phyloP scores from a whole-genome alignment of 2,797 vertebrate genomes.

The Macropodus opercularis region DNA sequence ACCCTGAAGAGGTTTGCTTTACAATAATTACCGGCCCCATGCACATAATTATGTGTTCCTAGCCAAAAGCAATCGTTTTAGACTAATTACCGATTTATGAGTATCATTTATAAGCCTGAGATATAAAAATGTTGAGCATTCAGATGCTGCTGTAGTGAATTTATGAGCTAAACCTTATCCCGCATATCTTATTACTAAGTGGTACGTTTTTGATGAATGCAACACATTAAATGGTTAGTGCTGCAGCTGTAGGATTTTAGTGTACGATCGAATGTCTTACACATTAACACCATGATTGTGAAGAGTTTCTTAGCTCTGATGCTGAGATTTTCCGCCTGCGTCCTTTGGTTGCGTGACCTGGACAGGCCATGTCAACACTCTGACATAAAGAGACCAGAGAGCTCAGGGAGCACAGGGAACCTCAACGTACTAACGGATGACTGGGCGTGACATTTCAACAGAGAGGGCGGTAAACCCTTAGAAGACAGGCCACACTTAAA shows the following conservation, averaged over 20 bases:
- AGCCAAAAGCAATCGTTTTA: constrained; percentile 17
- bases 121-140: constrained; percentile 15
- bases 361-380: constrained; percentile 69
- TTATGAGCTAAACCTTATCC: neutral
- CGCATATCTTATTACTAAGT: neutral
- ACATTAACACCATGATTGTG: constrained; percentile 15
- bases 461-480: constrained; percentile 52
- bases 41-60: constrained; percentile 9
- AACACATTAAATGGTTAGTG: no score
- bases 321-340: constrained; percentile 54
- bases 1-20: constrained; percentile 35
- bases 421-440: constrained; percentile 64
- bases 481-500: constrained; percentile 39
- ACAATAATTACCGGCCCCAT: constrained; percentile 14
- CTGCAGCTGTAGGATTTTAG: no score
- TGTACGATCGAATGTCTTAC: no score
- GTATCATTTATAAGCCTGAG: constrained; percentile 14
- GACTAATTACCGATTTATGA: constrained; percentile 16
- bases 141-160: neutral
- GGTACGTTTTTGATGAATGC: no score
- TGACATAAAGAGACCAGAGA: constrained; percentile 73
- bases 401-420: constrained; percentile 69
- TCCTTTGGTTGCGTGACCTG: constrained; percentile 73
- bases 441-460: constrained; percentile 71
- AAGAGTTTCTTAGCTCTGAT: constrained; percentile 36